Evolutionary conservation across 2,888 invertebrate genomes (phyloP).

Genomic region (Conistra vaccinii): DNA sequence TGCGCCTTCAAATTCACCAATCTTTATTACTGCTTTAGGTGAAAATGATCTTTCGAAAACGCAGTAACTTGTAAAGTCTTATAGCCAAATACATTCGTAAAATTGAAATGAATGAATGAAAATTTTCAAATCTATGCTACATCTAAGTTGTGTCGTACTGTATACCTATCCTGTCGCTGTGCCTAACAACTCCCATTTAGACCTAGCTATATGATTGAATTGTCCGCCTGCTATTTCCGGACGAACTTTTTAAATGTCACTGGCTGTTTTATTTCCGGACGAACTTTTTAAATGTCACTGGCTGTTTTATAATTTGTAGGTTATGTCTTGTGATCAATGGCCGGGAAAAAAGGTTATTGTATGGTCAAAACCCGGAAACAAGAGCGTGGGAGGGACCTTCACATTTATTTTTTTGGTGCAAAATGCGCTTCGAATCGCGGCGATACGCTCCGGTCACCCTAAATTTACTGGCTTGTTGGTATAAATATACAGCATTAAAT

Average conservation of each 20-base stretch:
- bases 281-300: constrained; percentile 21
- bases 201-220: no score
- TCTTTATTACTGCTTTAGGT: no score
- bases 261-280: neutral
- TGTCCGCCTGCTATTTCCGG: neutral
- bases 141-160: no score
- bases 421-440: neutral
- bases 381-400: constrained; percentile 14
- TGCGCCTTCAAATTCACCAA: no score
- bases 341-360: neutral
- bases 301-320: neutral
- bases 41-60: no score
- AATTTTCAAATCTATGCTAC: no score
- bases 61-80: no score
- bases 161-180: no score
- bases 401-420: constrained; percentile 23
- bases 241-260: constrained; percentile 21
- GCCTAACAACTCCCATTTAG: no score
- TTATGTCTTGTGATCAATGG: constrained; percentile 13
- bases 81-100: no score
- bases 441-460: neutral
- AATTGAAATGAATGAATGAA: no score
- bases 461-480: neutral
- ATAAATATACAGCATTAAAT: neutral
- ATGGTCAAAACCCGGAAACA: constrained; percentile 14